Base-by-base conservation (phyloP, 1,140 invertebrate genomes). In the Philaenus spumarius region DNA sequence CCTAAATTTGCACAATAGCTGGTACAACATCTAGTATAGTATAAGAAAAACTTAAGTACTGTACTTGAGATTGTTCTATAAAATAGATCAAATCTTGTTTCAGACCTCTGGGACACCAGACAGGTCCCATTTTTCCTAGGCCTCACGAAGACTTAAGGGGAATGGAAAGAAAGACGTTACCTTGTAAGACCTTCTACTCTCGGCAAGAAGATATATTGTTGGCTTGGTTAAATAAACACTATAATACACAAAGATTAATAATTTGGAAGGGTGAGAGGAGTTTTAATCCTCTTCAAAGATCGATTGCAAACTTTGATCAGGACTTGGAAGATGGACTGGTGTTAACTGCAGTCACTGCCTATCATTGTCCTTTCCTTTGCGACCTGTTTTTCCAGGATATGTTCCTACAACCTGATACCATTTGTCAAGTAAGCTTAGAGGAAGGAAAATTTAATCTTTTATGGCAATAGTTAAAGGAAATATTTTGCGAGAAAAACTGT, bases 351-450 rank as follows among this genome's bases (percentile, higher is more conserved):
- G 62, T 73, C 1, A 74, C 73, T 9, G 58, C 62, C n/a, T 58
- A 66, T 15, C 71, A 72, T 46, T 77, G 75, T 58, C 71, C 72
- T 3, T 77, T 73, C 56, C 58, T 77, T 2, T 55, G 63, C 4
- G 52, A 67, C 0, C 40, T 65, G n/a, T 63, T 52, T 39, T 69
- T 76, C n/a, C 54, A 20, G 1, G 64, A 71, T 17, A 62, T 73
- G 12, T 75, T 69, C 51, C 42, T 67, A 5, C 37, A 55, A 23
- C 68, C 74, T 3, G 58, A 52, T 19, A 65, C 35, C 39, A 37
- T 55, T 1, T 67, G 68, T 59, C 68, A 75, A 55, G 66, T 70
- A 63, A 60, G 7, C 53, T 17, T 42, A 9, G n/a, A n/a, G n/a
- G 43, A 45, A 17, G 19, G 43, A 45, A 17, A 45, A 17, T 14